Conservation (phyloP, 2,113 vertebrate genomes). For the Bos indicus region DNA sequence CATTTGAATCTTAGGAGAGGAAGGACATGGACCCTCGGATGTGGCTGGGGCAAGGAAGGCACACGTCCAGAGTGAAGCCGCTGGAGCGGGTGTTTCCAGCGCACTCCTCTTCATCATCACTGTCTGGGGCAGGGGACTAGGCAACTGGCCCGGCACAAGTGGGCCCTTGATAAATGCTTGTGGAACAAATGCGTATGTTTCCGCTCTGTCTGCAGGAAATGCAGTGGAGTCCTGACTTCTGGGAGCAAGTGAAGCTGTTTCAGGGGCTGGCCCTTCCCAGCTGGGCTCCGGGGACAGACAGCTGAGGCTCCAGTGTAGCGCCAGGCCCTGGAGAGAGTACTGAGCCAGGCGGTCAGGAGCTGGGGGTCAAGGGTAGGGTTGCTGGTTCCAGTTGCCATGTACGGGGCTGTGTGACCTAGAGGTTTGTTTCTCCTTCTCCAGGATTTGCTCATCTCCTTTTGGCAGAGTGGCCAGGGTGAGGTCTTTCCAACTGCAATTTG, state of each 20-base stretch:
- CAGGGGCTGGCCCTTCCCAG: background rate
- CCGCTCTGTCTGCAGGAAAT: background rate
- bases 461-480: background rate
- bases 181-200: background rate
- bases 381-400: background rate
- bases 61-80: background rate
- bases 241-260: background rate
- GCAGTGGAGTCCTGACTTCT: background rate
- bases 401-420: background rate
- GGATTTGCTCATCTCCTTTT: conserved; percentile 18
- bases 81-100: background rate
- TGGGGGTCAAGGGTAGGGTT: background rate
- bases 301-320: background rate
- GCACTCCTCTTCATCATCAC: background rate
- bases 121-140: background rate
- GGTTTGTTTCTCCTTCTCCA: background rate
- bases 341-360: background rate
- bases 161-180: background rate
- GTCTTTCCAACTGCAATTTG: conserved; percentile 9
- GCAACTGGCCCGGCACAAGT: background rate
- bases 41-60: background rate
- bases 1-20: background rate
- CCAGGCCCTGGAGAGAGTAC: background rate
- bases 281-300: background rate
- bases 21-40: background rate